Evolutionary conservation across 2,797 vertebrate species (phyloP).

Genomic region (Xenopus petersii): DNA sequence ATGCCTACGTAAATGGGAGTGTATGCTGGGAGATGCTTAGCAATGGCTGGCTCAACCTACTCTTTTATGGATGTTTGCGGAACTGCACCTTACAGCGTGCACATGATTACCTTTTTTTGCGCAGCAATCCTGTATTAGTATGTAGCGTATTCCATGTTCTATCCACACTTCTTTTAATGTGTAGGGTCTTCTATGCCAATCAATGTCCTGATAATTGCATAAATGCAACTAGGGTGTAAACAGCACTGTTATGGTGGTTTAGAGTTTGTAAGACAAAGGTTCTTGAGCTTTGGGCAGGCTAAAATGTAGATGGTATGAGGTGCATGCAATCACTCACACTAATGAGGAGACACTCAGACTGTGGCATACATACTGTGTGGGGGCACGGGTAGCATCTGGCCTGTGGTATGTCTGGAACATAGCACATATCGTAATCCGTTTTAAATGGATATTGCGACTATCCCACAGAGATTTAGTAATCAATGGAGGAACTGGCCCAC

Average conservation of each 20-base stretch:
- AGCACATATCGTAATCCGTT: neutral
- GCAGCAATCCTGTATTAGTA: neutral
- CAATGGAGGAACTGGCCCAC: neutral
- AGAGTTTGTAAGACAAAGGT: neutral
- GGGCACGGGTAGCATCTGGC: neutral
- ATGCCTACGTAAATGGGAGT: neutral
- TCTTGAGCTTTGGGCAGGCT: neutral
- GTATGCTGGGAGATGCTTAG: neutral
- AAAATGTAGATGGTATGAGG: neutral
- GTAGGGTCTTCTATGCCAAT: no score
- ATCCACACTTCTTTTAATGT: neutral
- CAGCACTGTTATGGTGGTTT: neutral
- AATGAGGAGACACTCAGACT: neutral
- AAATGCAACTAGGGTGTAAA: no score
- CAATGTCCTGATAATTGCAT: no score
- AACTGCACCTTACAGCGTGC: neutral
- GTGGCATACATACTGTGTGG: neutral
- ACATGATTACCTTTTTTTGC: neutral
- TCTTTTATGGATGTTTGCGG: neutral
- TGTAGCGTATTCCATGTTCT: neutral
- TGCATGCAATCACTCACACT: conserved; percentile 4
- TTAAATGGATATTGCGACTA: conserved; percentile 1
- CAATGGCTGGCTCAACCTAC: neutral
- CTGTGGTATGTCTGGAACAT: neutral
- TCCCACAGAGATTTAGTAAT: neutral